Evolutionary conservation across 2,888 invertebrate genomes (phyloP), one percentile per base, ranked within the genome.

Genomic region (Acronicta alni): DNA sequence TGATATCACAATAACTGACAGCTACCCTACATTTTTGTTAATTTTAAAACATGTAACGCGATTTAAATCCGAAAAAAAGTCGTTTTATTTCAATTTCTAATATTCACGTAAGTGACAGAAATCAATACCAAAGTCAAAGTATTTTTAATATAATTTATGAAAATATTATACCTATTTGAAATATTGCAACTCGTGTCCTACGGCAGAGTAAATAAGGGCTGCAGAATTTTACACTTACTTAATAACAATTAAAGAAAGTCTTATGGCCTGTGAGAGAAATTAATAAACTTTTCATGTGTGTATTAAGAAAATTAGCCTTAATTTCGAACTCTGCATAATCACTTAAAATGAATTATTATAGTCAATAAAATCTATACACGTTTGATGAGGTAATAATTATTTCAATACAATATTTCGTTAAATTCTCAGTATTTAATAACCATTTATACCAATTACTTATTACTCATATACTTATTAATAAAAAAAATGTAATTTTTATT

Each of bases 401-500:
- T 12, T 30, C 30, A 12, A 14, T 44, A 20, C 35, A 54, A 45
- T 23, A 17, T 35, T 35, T 35, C n/a, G 30, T 35, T 35, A 8
- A 32, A 35, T 7, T 35, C 6, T 7, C 35, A 35, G 35, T n/a
- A 35, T 12, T 41, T 41, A 18, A 18, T 14, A 41, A 18, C 17
- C 18, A 41, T 17, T 41, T 17, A 16, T 17, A 41, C 17, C 17
- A 18, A 18, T 18, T 12, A 10, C 9, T 23, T 26, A 30, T 30
- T 30, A 30, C 12, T 12, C 3, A 30, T 3, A 30, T 26, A 26
- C 14, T 8, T 23, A 23, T 42, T 26, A 15, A 9, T 26, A 10
- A 18, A 10, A 2, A 14, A 17, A 44, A 57, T 52, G 55, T 43
- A 41, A 66, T 72, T 70, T 67, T 63, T 60, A 62, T 42, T 73